Evolutionary conservation across 1,140 invertebrate genomes (phyloP).

Genomic region (Drosophila pseudoananassae): DNA sequence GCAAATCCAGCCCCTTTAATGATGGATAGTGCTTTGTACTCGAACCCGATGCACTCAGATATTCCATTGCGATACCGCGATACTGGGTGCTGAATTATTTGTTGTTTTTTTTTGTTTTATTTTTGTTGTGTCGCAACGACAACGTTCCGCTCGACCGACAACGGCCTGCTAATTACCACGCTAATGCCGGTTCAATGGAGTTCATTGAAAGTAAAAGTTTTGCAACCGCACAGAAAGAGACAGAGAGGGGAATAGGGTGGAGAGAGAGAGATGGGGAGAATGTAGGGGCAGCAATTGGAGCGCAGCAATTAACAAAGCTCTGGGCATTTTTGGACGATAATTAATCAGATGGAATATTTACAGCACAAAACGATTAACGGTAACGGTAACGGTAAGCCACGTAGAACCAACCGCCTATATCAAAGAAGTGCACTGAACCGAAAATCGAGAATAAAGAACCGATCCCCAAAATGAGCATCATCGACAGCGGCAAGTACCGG

Average conservation of each 20-base stretch:
- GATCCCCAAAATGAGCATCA: conserved; percentile 68
- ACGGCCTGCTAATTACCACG: conserved; percentile 74
- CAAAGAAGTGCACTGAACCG: conserved; percentile 23
- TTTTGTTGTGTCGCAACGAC: conserved; percentile 19
- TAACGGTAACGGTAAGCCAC: conserved; percentile 9
- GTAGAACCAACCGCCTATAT: conserved; percentile 2
- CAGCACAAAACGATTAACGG: conserved; percentile 51
- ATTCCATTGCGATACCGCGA: conserved; percentile 49
- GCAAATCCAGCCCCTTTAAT: conserved; percentile 9
- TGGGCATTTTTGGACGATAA: conserved; percentile 3
- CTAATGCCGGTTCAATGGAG: conserved; percentile 80
- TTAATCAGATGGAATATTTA: conserved; percentile 52
- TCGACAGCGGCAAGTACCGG: conserved; percentile 80
- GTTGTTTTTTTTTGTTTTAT: conserved; percentile 15
- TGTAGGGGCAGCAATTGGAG: conserved; percentile 40
- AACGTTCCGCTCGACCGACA: conserved; percentile 68
- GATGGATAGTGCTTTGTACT: conserved; percentile 45
- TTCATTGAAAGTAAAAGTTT: conserved; percentile 81
- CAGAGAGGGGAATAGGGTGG: conserved; percentile 3
- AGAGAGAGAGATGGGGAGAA: conserved; percentile 2
- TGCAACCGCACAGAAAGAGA: conserved; percentile 12
- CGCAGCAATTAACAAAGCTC: conserved; percentile 52
- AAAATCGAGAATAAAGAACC: conserved; percentile 10
- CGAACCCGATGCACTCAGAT: conserved; percentile 47
- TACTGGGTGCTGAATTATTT: conserved; percentile 9